These are phyloP conservation scores for Neocrepidodera transversa DNA, from an alignment of 2,888 invertebrate genomes.

Conservation along the genomic window DNA sequence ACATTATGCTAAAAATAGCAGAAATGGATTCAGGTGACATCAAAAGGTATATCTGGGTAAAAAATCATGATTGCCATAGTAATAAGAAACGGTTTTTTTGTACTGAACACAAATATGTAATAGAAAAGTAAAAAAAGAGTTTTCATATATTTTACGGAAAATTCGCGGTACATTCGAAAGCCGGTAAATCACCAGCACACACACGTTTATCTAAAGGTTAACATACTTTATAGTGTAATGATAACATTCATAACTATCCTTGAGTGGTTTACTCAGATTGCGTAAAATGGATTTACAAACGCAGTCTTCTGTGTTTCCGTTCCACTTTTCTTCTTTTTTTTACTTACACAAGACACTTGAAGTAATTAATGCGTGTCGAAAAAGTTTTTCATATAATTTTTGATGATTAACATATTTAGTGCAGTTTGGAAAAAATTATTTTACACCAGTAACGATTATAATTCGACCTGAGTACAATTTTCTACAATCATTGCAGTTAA, in stretches of 20 bases:
- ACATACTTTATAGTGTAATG: constrained; percentile 3
- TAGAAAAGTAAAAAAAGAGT: too few species aligned
- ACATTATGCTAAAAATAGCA: too few species aligned
- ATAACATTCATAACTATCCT: constrained; percentile 28
- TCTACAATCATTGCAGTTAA: too few species aligned
- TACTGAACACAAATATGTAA: too few species aligned
- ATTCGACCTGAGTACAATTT: too few species aligned
- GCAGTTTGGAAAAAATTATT: too few species aligned
- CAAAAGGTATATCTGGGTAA: too few species aligned
- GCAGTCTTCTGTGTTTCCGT: constrained; percentile 41
- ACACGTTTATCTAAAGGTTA: constrained; percentile 11
- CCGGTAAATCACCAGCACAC: not conserved
- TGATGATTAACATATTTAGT: not conserved
- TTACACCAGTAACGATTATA: too few species aligned
- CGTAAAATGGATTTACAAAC: constrained; percentile 39
- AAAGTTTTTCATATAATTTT: constrained; percentile 14
- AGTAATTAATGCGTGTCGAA: constrained; percentile 24
- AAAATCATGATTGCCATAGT: too few species aligned
- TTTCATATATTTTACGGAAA: too few species aligned
- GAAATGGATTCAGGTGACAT: too few species aligned
- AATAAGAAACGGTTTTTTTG: too few species aligned
- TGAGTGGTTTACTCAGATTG: constrained; percentile 29
- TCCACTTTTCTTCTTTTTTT: constrained; percentile 35
- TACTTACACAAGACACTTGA: constrained; percentile 23
- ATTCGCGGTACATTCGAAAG: constrained; percentile 1